Percentiles rank a stretch among this genome's conserved stretches.
These are phyloP conservation scores for Pogonocherus hispidulus DNA, from an alignment of 2,888 invertebrate species.

Conservation along the genomic window DNA sequence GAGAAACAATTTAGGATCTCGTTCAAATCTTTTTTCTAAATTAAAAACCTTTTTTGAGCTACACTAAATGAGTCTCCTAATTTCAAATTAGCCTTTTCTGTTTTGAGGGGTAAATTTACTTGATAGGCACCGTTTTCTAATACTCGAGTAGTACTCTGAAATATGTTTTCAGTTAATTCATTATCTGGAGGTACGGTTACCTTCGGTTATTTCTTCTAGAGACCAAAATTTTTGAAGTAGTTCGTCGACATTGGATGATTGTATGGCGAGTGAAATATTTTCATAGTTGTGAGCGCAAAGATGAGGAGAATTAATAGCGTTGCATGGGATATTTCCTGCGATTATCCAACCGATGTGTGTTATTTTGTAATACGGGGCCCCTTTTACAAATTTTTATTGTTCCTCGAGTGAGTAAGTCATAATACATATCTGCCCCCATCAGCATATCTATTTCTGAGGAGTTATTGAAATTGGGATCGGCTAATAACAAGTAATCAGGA, in stretches of 20 bases:
- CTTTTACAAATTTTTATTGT: slow-evolving; percentile 17
- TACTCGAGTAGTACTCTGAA: slow-evolving; percentile 19
- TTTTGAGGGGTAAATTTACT: slow-evolving; percentile 37
- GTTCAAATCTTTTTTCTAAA: too few relatives aligned
- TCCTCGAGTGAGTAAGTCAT: slow-evolving; percentile 8
- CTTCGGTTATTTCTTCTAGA: slow-evolving; percentile 24
- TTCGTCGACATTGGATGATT: neutral
- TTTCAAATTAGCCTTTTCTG: too few relatives aligned
- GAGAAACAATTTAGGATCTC: too few relatives aligned
- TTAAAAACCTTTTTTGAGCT: too few relatives aligned
- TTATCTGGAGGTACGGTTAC: slow-evolving; percentile 12
- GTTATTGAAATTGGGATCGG: slow-evolving; percentile 15
- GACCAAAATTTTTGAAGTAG: slow-evolving; percentile 34
- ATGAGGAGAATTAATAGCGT: neutral
- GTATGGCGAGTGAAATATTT: neutral
- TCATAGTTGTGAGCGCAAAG: neutral
- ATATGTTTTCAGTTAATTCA: slow-evolving; percentile 23
- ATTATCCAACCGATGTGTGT: neutral
- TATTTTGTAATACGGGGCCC: slow-evolving; percentile 13
- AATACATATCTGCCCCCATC: slow-evolving; percentile 24
- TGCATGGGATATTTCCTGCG: neutral
- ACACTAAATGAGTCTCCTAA: too few relatives aligned
- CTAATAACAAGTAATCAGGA: slow-evolving; percentile 11
- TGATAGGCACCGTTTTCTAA: slow-evolving; percentile 34
- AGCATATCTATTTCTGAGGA: slow-evolving; percentile 28